Evolutionary conservation across 2,888 invertebrate species (phyloP), one percentile per base, ranked within the genome.

Genomic region (Dasypolia templi): DNA sequence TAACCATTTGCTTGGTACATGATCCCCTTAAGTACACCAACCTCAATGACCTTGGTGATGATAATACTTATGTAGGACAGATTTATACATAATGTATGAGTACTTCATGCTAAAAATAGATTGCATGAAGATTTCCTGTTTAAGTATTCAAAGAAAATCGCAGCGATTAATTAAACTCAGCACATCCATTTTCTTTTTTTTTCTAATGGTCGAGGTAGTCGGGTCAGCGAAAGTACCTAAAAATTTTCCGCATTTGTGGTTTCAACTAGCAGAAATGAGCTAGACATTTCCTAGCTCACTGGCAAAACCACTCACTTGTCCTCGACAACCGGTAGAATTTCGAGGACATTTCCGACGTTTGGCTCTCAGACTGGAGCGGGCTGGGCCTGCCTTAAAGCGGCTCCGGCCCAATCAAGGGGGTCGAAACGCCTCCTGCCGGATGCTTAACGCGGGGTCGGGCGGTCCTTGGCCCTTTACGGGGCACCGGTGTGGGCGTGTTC

Each of bases 161-260:
- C 2, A 29, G 19, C 49, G 59, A 42, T 62, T 6, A 42, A 67
- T 44, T 81, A 53, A n/a, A 67, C 35, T 63, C 22, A 17, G 6
- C 12, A 39, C n/a, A 63, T n/a, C 3, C 1, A 63, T 77, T 82
- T 76, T 63, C 39, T 42, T 67, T 62, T 44, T n/a, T 51, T 65
- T 65, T 76, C 44, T 55, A 49, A 35, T n/a, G 51, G 29, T 58
- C 42, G 29, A 49, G 22, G 53, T 26, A 49, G 0, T 51, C 29
- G 32, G 62, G 39, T 66, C 32, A 68, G 49, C 22, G 55, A 65
- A 68, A 77, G 44, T 55, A n/a, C 14, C n/a, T n/a, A n/a, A n/a
- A 65, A 74, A 42, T 55, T 61, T 65, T 82, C 35, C 32, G 26
- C 61, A 46, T 62, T 69, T 58, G 77, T 32, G 46, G 62, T 66